These are phyloP conservation scores for Mantis religiosa DNA, from an alignment of 2,888 invertebrate species.

Conservation along the genomic window DNA sequence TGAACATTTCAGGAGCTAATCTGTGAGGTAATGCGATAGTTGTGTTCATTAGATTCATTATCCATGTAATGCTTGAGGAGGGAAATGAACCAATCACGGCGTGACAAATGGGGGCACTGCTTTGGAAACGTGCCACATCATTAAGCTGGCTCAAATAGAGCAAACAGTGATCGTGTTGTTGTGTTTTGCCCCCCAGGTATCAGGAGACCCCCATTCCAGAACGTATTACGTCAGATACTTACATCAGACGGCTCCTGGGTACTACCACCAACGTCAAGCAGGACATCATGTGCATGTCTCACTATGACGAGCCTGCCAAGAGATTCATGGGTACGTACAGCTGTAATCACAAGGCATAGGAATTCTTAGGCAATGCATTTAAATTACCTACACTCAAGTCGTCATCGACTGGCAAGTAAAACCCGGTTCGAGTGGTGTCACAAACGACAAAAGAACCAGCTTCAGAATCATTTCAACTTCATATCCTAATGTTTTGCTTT, in stretches of 20 bases:
- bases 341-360: no score
- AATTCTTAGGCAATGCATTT: no score
- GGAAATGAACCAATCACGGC: not conserved
- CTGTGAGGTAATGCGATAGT: no score
- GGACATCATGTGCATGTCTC: constrained; percentile 58
- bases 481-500: no score
- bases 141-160: not conserved
- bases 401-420: no score
- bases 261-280: constrained; percentile 60
- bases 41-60: no score
- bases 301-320: constrained; percentile 65
- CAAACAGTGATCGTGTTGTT: not conserved
- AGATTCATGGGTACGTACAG: constrained; percentile 60
- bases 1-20: no score
- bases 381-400: no score
- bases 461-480: no score
- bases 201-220: constrained; percentile 52
- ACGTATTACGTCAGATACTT: constrained; percentile 65
- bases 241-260: constrained; percentile 63
- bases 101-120: not conserved
- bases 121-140: not conserved
- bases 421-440: no score
- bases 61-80: no score
- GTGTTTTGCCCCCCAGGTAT: constrained; percentile 40
- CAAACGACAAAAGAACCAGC: no score